Conservation (phyloP, 2,888 invertebrate species). For the Leptothorax acervorum region DNA sequence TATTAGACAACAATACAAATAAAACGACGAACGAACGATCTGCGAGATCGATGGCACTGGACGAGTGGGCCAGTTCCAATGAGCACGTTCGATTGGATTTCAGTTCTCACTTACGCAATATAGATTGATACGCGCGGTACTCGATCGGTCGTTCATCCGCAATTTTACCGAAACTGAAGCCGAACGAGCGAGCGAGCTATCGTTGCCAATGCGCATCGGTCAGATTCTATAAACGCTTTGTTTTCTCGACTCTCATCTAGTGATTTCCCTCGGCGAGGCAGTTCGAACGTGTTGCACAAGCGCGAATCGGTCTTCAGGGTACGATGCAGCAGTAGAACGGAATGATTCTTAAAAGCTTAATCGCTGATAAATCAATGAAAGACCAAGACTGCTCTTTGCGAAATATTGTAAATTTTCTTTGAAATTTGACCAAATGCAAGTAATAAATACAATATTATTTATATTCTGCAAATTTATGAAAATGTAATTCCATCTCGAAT, state of each 20-base stretch:
- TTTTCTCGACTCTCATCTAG: constrained; percentile 11
- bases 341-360: constrained; percentile 18
- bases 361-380: background rate
- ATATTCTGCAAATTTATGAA: background rate
- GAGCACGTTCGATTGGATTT: constrained; percentile 22
- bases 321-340: background rate
- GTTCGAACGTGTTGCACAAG: constrained; percentile 17
- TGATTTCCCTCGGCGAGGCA: constrained; percentile 60
- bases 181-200: background rate
- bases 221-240: constrained; percentile 17
- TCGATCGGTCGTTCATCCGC: constrained; percentile 24
- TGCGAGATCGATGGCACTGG: background rate
- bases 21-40: constrained; percentile 1
- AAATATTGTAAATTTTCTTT: background rate
- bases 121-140: constrained; percentile 15
- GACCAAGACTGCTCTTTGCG: background rate
- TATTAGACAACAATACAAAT: constrained; percentile 8
- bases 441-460: background rate
- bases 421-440: background rate
- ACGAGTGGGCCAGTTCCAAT: background rate
- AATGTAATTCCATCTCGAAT: background rate
- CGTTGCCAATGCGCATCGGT: constrained; percentile 37
- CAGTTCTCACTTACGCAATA: constrained; percentile 30
- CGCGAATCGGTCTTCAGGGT: constrained; percentile 15
- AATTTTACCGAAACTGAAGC: constrained; percentile 23